Evolutionary conservation across 2,888 invertebrate species (phyloP).

Genomic region (Schizotus pectinicornis): DNA sequence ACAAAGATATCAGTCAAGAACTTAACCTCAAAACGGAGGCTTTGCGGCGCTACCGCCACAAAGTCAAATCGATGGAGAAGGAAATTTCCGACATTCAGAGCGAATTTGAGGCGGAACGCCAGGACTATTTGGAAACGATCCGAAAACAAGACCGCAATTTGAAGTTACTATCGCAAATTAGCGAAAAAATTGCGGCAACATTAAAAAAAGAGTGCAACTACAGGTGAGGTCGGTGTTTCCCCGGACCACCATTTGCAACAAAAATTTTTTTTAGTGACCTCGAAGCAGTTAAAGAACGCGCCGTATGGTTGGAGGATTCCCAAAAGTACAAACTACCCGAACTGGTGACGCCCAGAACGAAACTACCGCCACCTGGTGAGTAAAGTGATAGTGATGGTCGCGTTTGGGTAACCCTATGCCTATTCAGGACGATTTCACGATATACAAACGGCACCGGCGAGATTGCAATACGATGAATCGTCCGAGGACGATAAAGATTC

Average conservation of each 20-base stretch:
- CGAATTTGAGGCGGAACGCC: constrained; percentile 81
- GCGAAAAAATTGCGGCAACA: constrained; percentile 70
- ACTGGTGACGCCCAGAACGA: constrained; percentile 66
- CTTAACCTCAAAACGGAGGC: constrained; percentile 73
- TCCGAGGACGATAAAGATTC: constrained; percentile 37
- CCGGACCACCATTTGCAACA: constrained; percentile 44
- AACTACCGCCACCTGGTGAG: constrained; percentile 71
- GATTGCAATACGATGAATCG: constrained; percentile 47
- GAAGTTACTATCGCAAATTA: constrained; percentile 70
- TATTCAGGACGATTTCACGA: constrained; percentile 46
- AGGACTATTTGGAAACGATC: constrained; percentile 84
- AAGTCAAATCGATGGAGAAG: constrained; percentile 70
- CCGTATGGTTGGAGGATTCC: constrained; percentile 77
- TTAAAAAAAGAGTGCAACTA: constrained; percentile 78
- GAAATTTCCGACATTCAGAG: constrained; percentile 80
- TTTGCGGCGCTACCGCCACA: constrained; percentile 69
- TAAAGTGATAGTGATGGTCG: not conserved
- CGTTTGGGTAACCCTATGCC: constrained; percentile 2
- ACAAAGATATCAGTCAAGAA: constrained; percentile 80
- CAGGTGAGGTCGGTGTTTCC: constrained; percentile 56
- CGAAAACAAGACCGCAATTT: constrained; percentile 74
- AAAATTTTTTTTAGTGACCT: constrained; percentile 63
- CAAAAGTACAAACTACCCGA: constrained; percentile 76
- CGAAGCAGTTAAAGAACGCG: constrained; percentile 70
- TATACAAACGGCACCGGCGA: constrained; percentile 59